Evolutionary conservation across 2,797 vertebrate genomes (phyloP).

Genomic region (Mus spretus): DNA sequence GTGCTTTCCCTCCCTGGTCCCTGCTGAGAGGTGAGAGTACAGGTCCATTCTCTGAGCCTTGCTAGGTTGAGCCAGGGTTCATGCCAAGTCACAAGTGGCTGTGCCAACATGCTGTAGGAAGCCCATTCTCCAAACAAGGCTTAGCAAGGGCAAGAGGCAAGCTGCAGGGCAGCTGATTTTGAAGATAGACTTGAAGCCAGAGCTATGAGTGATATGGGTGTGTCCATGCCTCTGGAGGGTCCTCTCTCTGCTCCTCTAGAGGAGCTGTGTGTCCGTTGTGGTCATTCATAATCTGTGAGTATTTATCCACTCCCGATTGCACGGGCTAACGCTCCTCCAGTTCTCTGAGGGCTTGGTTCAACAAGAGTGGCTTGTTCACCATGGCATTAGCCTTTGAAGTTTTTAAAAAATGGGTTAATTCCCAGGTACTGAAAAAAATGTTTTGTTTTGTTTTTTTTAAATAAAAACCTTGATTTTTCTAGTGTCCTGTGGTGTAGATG

Average conservation of each 20-base stretch:
- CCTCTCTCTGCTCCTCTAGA: neutral
- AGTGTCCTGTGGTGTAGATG: conserved; percentile 43
- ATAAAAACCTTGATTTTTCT: conserved; percentile 85
- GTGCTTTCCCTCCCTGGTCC: neutral
- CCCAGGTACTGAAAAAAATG: conserved; percentile 4
- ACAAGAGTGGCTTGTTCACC: conserved; percentile 22
- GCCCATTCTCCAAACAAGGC: neutral
- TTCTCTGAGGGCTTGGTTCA: conserved; percentile 32
- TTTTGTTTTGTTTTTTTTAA: conserved; percentile 83
- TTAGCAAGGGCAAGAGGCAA: neutral
- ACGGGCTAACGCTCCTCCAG: neutral
- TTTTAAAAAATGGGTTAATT: neutral
- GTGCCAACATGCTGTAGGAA: conserved; percentile 7
- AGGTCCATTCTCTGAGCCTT: conserved; percentile 54
- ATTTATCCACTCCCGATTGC: conserved; percentile 75
- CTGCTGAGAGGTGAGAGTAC: conserved; percentile 34
- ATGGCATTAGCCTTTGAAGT: conserved; percentile 41
- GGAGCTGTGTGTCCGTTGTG: neutral
- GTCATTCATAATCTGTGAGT: conserved; percentile 66
- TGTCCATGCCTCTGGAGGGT: neutral
- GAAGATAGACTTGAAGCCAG: neutral
- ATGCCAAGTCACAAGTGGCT: neutral
- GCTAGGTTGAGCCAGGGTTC: conserved; percentile 41
- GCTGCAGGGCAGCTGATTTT: neutral
- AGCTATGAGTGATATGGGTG: neutral